Evolutionary conservation across 2,797 vertebrate species (phyloP).

Genomic region (Enteromius viviparus): DNA sequence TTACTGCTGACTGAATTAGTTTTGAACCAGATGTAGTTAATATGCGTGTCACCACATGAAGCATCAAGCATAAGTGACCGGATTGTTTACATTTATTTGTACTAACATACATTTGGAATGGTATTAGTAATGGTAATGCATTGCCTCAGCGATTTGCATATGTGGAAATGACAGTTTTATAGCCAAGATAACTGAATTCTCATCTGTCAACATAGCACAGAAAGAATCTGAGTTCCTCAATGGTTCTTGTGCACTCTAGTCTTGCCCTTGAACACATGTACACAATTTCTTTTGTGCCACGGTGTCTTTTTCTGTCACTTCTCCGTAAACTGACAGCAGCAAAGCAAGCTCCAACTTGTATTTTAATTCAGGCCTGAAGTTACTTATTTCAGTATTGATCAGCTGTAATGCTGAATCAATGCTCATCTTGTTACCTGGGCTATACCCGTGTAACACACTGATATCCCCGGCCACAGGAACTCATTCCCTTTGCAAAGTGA

Average conservation of each 20-base stretch:
- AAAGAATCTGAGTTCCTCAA: slow-evolving; percentile 11
- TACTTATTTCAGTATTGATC: slow-evolving; percentile 99
- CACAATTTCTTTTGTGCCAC: slow-evolving; percentile 48
- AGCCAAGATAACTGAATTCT: background rate
- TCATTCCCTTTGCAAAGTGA: slow-evolving; percentile 96
- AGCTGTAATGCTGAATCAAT: slow-evolving; percentile 99
- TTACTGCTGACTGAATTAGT: slow-evolving; percentile 17
- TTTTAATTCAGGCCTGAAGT: slow-evolving; percentile 98
- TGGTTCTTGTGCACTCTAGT: slow-evolving; percentile 12
- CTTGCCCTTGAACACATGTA: slow-evolving; percentile 35
- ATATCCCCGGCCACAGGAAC: slow-evolving; percentile 93
- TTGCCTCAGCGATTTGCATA: background rate
- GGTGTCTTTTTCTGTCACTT: slow-evolving; percentile 76
- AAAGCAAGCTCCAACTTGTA: slow-evolving; percentile 86
- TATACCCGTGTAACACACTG: slow-evolving; percentile 98
- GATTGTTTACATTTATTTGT: slow-evolving; percentile 10
- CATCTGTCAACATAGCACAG: background rate
- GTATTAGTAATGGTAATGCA: background rate
- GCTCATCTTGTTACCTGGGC: slow-evolving; percentile 98
- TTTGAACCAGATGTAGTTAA: slow-evolving; percentile 5
- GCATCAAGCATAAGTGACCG: background rate
- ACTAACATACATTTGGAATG: background rate
- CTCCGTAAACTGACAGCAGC: slow-evolving; percentile 83
- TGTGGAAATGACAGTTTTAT: slow-evolving; percentile 11
- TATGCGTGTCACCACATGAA: background rate